A percentile compares a stretch with the other conserved stretches of the same genome.
Evolutionary conservation across 2,888 invertebrate genomes (phyloP).

Genomic region (Ethmia dodecea): DNA sequence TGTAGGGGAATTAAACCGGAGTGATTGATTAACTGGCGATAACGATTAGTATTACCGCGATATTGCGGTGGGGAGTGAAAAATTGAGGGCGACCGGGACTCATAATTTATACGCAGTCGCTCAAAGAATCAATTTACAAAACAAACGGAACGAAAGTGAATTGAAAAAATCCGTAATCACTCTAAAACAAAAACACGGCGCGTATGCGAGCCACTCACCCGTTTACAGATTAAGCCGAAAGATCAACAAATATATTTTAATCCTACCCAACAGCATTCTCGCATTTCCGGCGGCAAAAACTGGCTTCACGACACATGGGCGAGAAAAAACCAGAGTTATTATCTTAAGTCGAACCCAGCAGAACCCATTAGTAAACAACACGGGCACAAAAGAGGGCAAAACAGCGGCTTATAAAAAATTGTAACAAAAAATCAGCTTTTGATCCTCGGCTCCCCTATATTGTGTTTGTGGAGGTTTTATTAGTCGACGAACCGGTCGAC

Average conservation of each 20-base stretch:
- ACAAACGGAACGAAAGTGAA: conserved; percentile 44
- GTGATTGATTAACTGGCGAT: conserved; percentile 70
- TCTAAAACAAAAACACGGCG: conserved; percentile 39
- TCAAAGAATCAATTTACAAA: conserved; percentile 35
- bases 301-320: conserved; percentile 61
- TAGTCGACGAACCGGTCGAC: conserved; percentile 59
- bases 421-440: conserved; percentile 73
- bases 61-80: conserved; percentile 50
- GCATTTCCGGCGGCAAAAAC: conserved; percentile 73
- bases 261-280: conserved; percentile 64
- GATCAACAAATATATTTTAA: conserved; percentile 74
- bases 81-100: conserved; percentile 30
- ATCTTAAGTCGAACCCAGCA: conserved; percentile 76
- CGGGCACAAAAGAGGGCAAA: conserved; percentile 73
- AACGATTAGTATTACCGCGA: conserved; percentile 56
- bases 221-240: conserved; percentile 63
- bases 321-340: conserved; percentile 73
- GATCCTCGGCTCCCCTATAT: conserved; percentile 65
- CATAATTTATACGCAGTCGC: too few species aligned
- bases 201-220: conserved; percentile 37
- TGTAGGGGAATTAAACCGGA: conserved; percentile 71
- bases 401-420: conserved; percentile 68
- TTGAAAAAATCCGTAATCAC: conserved; percentile 38
- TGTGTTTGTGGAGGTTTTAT: conserved; percentile 70
- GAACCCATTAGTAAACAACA: conserved; percentile 78